A percentile compares a stretch with the other conserved stretches of the same genome.
phyloP scores from a whole-genome alignment of 2,113 vertebrate species.

The Takifugu flavidus region DNA sequence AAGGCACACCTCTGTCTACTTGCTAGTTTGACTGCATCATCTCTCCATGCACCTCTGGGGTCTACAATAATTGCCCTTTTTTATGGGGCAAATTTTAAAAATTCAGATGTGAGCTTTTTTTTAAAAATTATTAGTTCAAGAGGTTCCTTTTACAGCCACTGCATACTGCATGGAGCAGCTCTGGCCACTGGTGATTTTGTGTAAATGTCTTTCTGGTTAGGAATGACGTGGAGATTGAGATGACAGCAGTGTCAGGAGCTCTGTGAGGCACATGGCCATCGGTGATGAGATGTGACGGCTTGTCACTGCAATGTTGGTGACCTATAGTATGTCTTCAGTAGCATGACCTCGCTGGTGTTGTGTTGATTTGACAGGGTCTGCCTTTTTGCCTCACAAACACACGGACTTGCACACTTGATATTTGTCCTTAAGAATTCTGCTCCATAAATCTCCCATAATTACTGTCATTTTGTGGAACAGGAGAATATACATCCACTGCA shows the following conservation, averaged over 20 bases:
- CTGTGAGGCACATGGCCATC: conserved; percentile 58
- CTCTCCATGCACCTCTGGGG: conserved; percentile 34
- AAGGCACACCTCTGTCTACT: neutral
- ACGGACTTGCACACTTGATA: conserved; percentile 5
- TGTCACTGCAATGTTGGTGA: conserved; percentile 67
- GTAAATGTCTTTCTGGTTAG: conserved; percentile 47
- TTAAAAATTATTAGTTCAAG: conserved; percentile 14
- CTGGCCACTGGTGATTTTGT: conserved; percentile 32
- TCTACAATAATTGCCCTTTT: conserved; percentile 4
- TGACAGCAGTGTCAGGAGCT: conserved; percentile 72
- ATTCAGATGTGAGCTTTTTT: neutral
- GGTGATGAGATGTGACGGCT: conserved; percentile 74
- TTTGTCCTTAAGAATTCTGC: conserved; percentile 23
- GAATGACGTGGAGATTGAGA: conserved; percentile 65
- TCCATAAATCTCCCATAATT: conserved; percentile 5
- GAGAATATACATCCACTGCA: neutral
- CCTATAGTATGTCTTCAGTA: conserved; percentile 53
- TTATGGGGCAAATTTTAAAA: too few relatives aligned
- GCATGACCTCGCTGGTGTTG: conserved; percentile 52
- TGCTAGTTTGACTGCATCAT: neutral
- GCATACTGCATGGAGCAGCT: conserved; percentile 1
- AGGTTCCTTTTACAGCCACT: conserved; percentile 11
- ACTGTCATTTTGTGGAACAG: conserved; percentile 17
- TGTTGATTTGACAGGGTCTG: conserved; percentile 29
- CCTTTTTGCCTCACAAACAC: neutral